Evolutionary conservation across 2,888 invertebrate genomes (phyloP), one percentile per base, ranked within the genome.

Genomic region (Agriotes lineatus): DNA sequence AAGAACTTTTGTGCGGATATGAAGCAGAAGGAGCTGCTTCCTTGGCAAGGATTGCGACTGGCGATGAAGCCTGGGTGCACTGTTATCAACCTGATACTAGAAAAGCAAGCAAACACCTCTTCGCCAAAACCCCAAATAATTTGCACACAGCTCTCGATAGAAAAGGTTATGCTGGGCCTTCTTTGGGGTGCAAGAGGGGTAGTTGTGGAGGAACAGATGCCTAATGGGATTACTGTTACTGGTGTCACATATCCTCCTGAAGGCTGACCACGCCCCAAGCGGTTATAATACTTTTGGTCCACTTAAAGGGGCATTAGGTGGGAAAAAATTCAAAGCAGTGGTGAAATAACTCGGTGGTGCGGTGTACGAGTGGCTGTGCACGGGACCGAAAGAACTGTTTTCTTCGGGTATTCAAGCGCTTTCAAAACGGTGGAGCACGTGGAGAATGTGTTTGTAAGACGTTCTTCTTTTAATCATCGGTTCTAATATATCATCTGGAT

Each of bases 321-420:
- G 25, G 25, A 25, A 25, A 5, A 45, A 16, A n/a, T n/a, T n/a
- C n/a, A n/a, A n/a, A n/a, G n/a, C n/a, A n/a, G n/a, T 45, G 45
- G 16, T 45, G 3, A 45, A 7, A 18, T 45, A 18, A 14, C 16
- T 45, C 16, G 16, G 16, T n/a, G n/a, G n/a, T n/a, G 45, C 45
- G 45, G 45, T 5, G 45, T 19, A 18, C 16, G 45, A 45, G 45
- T 25, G 25, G 25, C 7, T 25, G 25, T 7, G 25, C 25, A 25
- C 25, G 3, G 4, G 25, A 25, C 25, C 25, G 7, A 25, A 25
- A 45, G 16, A 45, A 7, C 3, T 45, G 7, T 45, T 45, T 45
- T 45, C 45, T 45, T 45, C 16, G 45, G 19, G 16, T 18, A 45
- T 45, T 45, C 19, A 45, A 45, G 45, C 45, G 16, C 16, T 14